Percentiles rank a stretch among this genome's conserved stretches.
Evolutionary conservation across 2,888 invertebrate genomes (phyloP).

Genomic region (Hirtodrosophila confusa): DNA sequence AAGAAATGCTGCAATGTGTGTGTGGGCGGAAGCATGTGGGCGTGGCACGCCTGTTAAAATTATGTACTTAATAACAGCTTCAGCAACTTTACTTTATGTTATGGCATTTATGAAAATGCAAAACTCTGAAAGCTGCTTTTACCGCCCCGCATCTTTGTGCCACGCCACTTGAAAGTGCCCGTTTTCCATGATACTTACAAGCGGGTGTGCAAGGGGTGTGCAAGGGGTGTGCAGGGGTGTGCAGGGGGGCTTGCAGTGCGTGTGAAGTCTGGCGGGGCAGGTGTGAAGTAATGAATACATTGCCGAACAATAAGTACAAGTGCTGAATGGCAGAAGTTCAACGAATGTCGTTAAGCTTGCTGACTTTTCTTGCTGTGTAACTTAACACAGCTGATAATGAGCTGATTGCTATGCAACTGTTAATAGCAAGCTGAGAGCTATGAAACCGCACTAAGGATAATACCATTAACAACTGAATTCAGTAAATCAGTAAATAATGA

Average conservation of each 20-base stretch:
- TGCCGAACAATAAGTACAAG: slow-evolving; percentile 43
- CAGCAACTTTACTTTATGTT: slow-evolving; percentile 75
- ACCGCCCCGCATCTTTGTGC: slow-evolving; percentile 48
- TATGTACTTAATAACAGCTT: slow-evolving; percentile 78
- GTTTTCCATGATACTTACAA: slow-evolving; percentile 31
- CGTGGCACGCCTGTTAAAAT: slow-evolving; percentile 54
- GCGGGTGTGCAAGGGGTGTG: too few species aligned
- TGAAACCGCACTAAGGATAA: slow-evolving; percentile 2
- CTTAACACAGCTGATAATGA: slow-evolving; percentile 4
- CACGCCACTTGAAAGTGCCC: slow-evolving; percentile 58
- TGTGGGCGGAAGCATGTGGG: slow-evolving; percentile 22
- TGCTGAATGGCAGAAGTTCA: slow-evolving; percentile 42
- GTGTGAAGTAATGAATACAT: slow-evolving; percentile 29
- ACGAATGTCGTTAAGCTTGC: slow-evolving; percentile 36
- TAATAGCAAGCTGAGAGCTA: slow-evolving; percentile 9
- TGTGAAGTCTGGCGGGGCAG: neutral
- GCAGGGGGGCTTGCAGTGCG: too few species aligned
- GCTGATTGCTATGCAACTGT: slow-evolving; percentile 4
- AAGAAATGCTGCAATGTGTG: slow-evolving; percentile 20
- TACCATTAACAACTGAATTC: too few species aligned
- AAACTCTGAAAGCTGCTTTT: slow-evolving; percentile 39
- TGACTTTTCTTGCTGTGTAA: slow-evolving; percentile 31
- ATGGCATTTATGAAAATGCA: slow-evolving; percentile 77
- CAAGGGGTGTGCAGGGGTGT: too few species aligned
- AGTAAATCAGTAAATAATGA: too few species aligned